A percentile compares a stretch with the other conserved stretches of the same genome.
Conservation (phyloP, 2,113 vertebrate species). For the Saccopteryx leptura region DNA sequence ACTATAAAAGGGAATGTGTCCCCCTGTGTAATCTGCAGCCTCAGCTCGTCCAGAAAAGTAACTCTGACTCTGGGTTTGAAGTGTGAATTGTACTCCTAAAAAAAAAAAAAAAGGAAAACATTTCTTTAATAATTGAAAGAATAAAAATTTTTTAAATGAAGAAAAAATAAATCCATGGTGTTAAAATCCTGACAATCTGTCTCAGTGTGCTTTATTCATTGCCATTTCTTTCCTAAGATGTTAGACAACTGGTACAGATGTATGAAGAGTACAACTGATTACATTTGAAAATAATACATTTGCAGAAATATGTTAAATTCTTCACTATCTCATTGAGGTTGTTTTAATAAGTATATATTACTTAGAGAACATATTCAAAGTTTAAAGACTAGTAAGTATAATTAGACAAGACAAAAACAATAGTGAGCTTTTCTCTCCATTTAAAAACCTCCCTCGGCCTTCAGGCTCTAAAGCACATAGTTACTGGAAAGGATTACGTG, state of each 20-base stretch:
- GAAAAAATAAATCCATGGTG: neutral
- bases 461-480: neutral
- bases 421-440: neutral
- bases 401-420: neutral
- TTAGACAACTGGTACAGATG: neutral
- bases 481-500: neutral
- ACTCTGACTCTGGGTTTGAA: neutral
- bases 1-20: neutral
- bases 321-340: neutral
- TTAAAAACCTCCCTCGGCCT: neutral
- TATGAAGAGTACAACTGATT: neutral
- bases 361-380: neutral
- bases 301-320: neutral
- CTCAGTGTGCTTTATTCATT: neutral
- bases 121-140: neutral
- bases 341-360: neutral
- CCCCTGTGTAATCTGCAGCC: neutral
- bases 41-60: neutral
- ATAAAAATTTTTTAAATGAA: neutral
- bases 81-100: neutral
- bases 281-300: neutral
- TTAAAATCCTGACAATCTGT: neutral
- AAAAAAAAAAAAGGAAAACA: neutral
- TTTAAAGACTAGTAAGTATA: neutral
- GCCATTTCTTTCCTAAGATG: neutral